These are phyloP conservation scores for Oreochromis tanganicae DNA, from an alignment of 2,113 vertebrate species.

Conservation along the genomic window DNA sequence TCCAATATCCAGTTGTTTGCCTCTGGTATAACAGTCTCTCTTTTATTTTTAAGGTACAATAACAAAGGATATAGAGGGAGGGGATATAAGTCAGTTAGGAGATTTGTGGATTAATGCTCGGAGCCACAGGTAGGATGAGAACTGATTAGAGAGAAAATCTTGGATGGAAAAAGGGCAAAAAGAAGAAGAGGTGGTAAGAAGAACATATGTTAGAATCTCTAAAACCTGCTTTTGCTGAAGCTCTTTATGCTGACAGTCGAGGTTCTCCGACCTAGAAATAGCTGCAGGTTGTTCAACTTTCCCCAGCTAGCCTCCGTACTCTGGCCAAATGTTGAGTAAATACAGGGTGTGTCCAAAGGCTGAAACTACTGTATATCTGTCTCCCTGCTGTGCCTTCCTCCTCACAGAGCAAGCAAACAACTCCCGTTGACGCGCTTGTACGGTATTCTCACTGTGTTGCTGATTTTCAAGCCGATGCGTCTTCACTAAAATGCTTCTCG, in stretches of 20 bases:
- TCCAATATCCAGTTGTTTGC: constrained; percentile 34
- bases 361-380: constrained; percentile 21
- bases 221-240: background rate
- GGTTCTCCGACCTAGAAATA: background rate
- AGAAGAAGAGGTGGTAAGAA: background rate
- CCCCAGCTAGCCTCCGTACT: background rate
- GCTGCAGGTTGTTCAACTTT: constrained; percentile 11
- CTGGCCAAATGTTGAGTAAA: constrained; percentile 42
- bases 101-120: background rate
- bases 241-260: background rate
- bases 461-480: constrained; percentile 32
- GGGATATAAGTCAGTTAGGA: background rate
- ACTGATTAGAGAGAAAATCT: background rate
- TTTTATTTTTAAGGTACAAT: background rate
- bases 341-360: constrained; percentile 53
- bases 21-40: constrained; percentile 20
- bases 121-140: background rate
- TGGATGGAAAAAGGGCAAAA: background rate
- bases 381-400: background rate
- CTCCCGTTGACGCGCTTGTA: constrained; percentile 10
- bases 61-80: background rate
- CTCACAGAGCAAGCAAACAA: constrained; percentile 1
- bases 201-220: background rate
- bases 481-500: constrained; percentile 6
- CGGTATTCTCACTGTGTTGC: constrained; percentile 46